A percentile compares a stretch with the other conserved stretches of the same genome.
Conservation (phyloP, 2,113 vertebrate species). For the Sterrhoptilus dennistouni region DNA sequence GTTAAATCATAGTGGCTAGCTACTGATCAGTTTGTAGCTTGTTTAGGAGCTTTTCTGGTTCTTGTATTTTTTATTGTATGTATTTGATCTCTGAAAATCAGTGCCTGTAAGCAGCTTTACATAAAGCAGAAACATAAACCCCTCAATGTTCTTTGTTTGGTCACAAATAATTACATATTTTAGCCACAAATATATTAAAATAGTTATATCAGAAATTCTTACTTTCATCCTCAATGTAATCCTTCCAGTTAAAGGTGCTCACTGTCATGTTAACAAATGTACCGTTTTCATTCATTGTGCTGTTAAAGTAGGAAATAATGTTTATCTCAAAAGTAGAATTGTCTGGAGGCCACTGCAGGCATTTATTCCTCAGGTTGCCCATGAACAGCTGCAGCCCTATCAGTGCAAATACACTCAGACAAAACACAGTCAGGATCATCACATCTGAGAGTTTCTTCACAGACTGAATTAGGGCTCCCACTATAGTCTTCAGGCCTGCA, state of each 20-base stretch:
- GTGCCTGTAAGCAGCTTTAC: background rate
- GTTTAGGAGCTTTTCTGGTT: background rate
- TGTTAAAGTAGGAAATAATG: slow-evolving; percentile 69
- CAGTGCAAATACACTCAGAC: slow-evolving; percentile 95
- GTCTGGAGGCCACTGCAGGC: slow-evolving; percentile 75
- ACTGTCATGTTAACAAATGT: slow-evolving; percentile 66
- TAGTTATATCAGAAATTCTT: slow-evolving; percentile 66
- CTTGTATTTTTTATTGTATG: background rate
- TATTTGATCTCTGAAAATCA: background rate
- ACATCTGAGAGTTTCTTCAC: slow-evolving; percentile 96
- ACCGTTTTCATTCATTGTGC: slow-evolving; percentile 68
- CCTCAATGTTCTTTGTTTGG: background rate
- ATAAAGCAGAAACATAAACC: background rate
- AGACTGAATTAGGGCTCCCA: slow-evolving; percentile 97
- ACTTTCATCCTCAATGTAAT: slow-evolving; percentile 82
- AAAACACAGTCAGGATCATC: slow-evolving; percentile 98
- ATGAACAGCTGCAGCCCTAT: slow-evolving; percentile 95
- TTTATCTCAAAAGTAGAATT: slow-evolving; percentile 74
- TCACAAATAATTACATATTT: background rate
- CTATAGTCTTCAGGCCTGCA: slow-evolving; percentile 94
- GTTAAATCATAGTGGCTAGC: background rate
- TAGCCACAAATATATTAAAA: background rate
- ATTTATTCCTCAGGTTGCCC: slow-evolving; percentile 91
- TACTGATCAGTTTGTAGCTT: background rate
- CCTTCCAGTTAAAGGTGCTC: slow-evolving; percentile 79